Percentiles rank a stretch among this genome's conserved stretches.
Evolutionary conservation across 2,888 invertebrate species (phyloP).

Genomic region (Hyposoter didymator): DNA sequence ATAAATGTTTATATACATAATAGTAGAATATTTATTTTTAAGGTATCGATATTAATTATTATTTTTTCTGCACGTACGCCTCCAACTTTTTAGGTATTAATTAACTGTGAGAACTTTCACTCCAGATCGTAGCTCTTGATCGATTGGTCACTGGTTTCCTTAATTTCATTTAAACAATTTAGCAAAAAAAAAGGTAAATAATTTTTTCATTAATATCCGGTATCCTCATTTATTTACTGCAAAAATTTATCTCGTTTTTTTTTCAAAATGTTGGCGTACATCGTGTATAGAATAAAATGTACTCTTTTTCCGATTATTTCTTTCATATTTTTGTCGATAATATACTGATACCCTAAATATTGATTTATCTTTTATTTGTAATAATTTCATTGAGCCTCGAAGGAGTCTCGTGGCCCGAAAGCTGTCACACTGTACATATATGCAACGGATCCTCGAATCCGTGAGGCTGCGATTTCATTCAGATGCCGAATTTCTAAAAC

Average conservation of each 20-base stretch:
- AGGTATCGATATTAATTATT: conserved; percentile 64
- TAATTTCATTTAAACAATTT: conserved; percentile 50
- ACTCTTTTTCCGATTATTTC: conserved; percentile 45
- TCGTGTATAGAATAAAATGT: conserved; percentile 65
- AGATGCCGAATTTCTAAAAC: conserved; percentile 13
- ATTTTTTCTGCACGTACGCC: conserved; percentile 68
- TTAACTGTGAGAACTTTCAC: conserved; percentile 37
- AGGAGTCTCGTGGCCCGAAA: conserved; percentile 53
- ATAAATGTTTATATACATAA: conserved; percentile 43
- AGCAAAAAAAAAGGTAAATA: conserved; percentile 34
- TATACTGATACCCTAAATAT: conserved; percentile 67
- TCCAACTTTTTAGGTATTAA: conserved; percentile 66
- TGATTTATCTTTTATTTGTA: conserved; percentile 68
- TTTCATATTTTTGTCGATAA: conserved; percentile 58
- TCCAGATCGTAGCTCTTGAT: conserved; percentile 43
- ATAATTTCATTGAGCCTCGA: conserved; percentile 62
- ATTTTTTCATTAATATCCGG: conserved; percentile 54
- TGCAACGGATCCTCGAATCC: conserved; percentile 16
- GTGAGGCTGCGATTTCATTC: conserved; percentile 29
- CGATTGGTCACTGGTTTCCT: neutral
- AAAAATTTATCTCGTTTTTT: conserved; percentile 28
- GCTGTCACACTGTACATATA: conserved; percentile 16
- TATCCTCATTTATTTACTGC: conserved; percentile 61
- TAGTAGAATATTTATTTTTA: conserved; percentile 50
- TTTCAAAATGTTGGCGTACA: conserved; percentile 54